Evolutionary conservation across 2,888 invertebrate species (phyloP).

Genomic region (Drosophila yooni): DNA sequence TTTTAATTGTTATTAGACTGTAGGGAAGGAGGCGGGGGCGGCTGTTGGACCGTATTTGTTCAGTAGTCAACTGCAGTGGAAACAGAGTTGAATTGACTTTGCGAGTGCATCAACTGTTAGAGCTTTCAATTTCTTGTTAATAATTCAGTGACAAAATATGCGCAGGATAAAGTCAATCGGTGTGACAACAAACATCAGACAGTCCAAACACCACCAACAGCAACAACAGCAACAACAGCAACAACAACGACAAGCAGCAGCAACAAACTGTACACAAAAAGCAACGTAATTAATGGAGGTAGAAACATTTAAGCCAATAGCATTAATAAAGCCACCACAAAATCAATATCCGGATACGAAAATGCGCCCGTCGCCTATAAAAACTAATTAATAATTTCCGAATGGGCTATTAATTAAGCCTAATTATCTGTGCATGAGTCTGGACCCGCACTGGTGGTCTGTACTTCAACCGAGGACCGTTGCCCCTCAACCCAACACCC

Average conservation of each 20-base stretch:
- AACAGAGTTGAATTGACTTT: constrained; percentile 41
- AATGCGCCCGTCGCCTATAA: constrained; percentile 84
- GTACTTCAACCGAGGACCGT: constrained; percentile 50
- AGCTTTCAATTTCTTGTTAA: constrained; percentile 66
- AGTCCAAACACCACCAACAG: constrained; percentile 26
- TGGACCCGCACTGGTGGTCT: constrained; percentile 68
- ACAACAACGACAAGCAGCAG: constrained; percentile 16
- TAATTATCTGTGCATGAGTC: constrained; percentile 84
- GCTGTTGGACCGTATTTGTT: neutral
- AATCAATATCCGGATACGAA: constrained; percentile 86
- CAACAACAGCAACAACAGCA: constrained; percentile 32
- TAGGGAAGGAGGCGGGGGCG: neutral
- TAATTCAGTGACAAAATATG: constrained; percentile 76
- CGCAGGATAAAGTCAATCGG: constrained; percentile 76
- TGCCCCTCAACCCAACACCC: neutral
- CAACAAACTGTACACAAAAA: constrained; percentile 73
- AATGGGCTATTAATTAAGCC: constrained; percentile 86
- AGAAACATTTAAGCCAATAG: constrained; percentile 85
- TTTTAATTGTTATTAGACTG: neutral
- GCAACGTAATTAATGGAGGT: constrained; percentile 84
- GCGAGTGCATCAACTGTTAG: constrained; percentile 34
- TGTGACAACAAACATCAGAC: constrained; percentile 72
- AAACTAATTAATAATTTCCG: constrained; percentile 86
- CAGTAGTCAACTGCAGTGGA: neutral
- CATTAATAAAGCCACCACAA: constrained; percentile 85